Evolutionary conservation across 1,140 invertebrate species (phyloP).

Genomic region (Brachionus manjavacas): DNA sequence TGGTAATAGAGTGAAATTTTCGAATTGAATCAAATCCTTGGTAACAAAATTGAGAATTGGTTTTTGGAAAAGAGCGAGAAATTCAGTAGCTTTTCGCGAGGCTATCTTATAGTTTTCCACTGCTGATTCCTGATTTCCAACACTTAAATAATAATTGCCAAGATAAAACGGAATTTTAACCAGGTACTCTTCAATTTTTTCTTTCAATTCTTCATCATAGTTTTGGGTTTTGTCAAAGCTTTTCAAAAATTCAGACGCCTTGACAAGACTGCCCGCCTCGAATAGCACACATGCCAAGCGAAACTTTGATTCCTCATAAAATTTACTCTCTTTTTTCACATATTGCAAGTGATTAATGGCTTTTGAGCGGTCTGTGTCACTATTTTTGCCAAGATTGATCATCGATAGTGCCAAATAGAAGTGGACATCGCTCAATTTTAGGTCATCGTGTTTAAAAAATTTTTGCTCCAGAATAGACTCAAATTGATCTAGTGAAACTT

Average conservation of each 20-base stretch:
- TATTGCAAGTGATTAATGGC: background rate
- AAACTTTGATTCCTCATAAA: background rate
- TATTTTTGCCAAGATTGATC: background rate
- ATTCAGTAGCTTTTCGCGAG: background rate
- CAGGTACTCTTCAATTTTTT: background rate
- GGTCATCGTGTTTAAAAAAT: constrained; percentile 6
- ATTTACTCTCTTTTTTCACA: constrained; percentile 31
- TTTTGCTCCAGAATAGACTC: background rate
- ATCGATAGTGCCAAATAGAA: constrained; percentile 30
- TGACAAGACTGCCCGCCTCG: background rate
- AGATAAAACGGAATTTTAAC: constrained; percentile 19
- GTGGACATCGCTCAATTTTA: constrained; percentile 4
- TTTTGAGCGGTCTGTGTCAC: background rate
- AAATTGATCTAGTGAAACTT: background rate
- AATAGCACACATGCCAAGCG: background rate
- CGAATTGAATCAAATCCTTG: background rate
- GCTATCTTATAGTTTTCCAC: background rate
- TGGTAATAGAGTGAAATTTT: background rate
- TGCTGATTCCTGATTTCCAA: background rate
- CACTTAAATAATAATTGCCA: background rate
- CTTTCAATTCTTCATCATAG: background rate
- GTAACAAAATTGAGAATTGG: background rate
- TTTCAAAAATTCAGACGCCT: background rate
- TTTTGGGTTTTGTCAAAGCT: constrained; percentile 5
- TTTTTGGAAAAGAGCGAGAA: background rate